Evolutionary conservation across 2,797 vertebrate species (phyloP), one percentile per base, ranked within the genome.

Genomic region (Gymnopithys bicolor): DNA sequence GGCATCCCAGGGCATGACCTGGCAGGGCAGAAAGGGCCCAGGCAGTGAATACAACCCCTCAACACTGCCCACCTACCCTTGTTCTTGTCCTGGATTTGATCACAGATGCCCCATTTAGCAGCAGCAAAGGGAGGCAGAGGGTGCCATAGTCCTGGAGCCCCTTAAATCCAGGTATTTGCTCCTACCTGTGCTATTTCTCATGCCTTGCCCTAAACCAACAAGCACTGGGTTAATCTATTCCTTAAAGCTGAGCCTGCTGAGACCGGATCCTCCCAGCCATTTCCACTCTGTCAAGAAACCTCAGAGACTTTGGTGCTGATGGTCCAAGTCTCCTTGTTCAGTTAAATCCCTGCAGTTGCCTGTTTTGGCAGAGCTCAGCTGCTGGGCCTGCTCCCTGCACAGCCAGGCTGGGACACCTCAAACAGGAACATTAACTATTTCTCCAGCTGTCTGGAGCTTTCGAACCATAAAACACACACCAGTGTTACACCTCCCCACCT

Each of bases 361-460:
- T 91, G 68, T 75, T 88, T 87, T 92, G 96, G 95, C 95, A 93
- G 87, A 46, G 82, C 21, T 89, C 75, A 28, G 84, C 82, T 80
- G 89, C 89, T 69, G 83, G 92, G 63, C 73, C 90, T 77, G 90
- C 86, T 95, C 90, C 71, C 84, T 59, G 68, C n/a, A 8, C 70
- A 53, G 45, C 88, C 89, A 66, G 95, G 93, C 94, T 77, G 87
- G 30, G 93, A 84, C 87, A 59, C 14, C 53, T 85, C 49, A 62
- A 89, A 59, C 87, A 91, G 90, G 81, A 90, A 84, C 71, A 2
- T 43, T 93, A 92, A 95, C 86, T 94, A 11, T 83, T 94, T 95
- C 92, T 80, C 84, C 93, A 90, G 89, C 90, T 94, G 92, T 77
- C 92, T 83, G 92, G 37, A 89, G 75, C 88, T 90, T 78, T 17